These are phyloP conservation scores for Platerodrilus igneus DNA, from an alignment of 2,888 invertebrate genomes.

Conservation along the genomic window DNA sequence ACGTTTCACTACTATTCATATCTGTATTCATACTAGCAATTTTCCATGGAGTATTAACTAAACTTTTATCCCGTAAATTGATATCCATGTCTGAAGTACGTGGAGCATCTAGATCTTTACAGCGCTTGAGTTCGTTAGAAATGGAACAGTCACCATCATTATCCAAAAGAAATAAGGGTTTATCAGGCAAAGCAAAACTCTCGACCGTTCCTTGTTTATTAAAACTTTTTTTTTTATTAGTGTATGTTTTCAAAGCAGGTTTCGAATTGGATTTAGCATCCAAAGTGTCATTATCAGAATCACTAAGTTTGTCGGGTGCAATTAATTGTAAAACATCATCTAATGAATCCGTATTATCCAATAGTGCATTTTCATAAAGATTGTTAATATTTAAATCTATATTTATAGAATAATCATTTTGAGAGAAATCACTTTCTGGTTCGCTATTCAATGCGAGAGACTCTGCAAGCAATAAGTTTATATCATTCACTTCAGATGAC, in stretches of 20 bases:
- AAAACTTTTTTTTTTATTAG: slow-evolving; percentile 33
- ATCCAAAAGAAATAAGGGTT: slow-evolving; percentile 33
- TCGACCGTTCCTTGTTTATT: slow-evolving; percentile 31
- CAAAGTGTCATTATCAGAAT: no score
- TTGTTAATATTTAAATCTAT: no score
- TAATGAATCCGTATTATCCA: no score
- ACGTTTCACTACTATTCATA: background rate
- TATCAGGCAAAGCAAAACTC: slow-evolving; percentile 40
- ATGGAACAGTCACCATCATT: slow-evolving; percentile 23
- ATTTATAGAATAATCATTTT: no score
- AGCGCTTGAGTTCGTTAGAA: slow-evolving; percentile 19
- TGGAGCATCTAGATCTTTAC: slow-evolving; percentile 23
- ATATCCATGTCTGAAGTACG: slow-evolving; percentile 21
- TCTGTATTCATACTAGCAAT: slow-evolving; percentile 12
- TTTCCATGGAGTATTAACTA: slow-evolving; percentile 24
- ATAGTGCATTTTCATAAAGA: no score
- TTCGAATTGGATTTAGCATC: slow-evolving; percentile 22
- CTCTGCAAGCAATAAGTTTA: no score
- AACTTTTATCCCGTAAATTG: slow-evolving; percentile 23
- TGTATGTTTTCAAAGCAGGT: slow-evolving; percentile 35
- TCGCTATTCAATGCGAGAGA: no score
- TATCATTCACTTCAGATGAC: no score
- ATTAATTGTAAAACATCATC: no score
- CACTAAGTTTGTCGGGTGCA: no score
- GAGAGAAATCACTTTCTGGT: no score